phyloP scores from a whole-genome alignment of 2,797 vertebrate genomes.

The Gadopsis bispinosus region DNA sequence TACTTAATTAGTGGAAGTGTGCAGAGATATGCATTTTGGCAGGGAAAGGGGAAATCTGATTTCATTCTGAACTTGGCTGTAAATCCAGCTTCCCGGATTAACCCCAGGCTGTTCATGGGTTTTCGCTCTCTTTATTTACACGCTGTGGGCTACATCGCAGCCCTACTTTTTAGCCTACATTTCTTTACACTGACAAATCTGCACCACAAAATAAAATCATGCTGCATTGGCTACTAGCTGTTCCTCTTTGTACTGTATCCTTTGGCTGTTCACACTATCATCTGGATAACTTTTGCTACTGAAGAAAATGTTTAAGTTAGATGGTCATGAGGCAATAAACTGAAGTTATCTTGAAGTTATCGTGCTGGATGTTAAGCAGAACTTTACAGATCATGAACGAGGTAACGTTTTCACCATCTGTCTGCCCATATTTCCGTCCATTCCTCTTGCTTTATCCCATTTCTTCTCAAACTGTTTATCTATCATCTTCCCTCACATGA shows the following conservation, averaged over 20 bases:
- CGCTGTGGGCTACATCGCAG: not conserved
- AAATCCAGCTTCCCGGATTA: not conserved
- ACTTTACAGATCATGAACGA: slow-evolving; percentile 1
- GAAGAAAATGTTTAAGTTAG: not conserved
- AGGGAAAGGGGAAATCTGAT: not conserved
- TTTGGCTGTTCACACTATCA: not conserved
- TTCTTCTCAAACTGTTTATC: slow-evolving; percentile 1
- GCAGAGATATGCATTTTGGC: not conserved
- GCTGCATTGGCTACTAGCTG: not conserved
- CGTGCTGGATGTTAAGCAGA: not conserved
- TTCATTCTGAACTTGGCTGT: not conserved
- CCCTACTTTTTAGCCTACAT: not conserved
- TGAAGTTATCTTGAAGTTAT: not conserved
- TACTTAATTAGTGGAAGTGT: not conserved
- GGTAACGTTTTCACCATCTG: not conserved
- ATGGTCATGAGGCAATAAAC: not conserved
- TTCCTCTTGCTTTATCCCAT: not conserved
- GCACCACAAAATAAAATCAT: not conserved
- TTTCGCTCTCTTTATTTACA: too few relatives aligned
- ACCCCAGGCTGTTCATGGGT: not conserved
- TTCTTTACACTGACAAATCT: not conserved
- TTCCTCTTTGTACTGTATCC: not conserved
- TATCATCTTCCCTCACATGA: not conserved
- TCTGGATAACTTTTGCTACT: not conserved
- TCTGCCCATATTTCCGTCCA: slow-evolving; percentile 4